Evolutionary conservation across 1,140 invertebrate genomes (phyloP).

Genomic region (Helicoverpa armigera): DNA sequence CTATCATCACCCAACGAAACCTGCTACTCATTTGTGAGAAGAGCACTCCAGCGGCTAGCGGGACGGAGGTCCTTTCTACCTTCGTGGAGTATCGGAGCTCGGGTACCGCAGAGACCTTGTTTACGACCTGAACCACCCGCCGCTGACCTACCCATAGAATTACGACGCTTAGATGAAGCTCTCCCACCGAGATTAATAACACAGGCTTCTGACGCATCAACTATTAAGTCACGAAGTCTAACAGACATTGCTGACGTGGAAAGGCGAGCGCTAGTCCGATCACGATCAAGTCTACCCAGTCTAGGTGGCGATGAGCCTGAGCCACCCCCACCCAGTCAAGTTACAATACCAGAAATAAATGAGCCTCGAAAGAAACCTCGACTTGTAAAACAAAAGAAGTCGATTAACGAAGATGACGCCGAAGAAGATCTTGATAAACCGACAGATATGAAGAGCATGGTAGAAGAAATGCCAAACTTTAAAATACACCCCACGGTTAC

Average conservation of each 20-base stretch:
- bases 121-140: slow-evolving; percentile 85
- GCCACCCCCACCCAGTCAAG: slow-evolving; percentile 62
- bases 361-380: slow-evolving; percentile 87
- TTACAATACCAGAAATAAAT: slow-evolving; percentile 62
- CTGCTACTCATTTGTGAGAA: slow-evolving; percentile 96
- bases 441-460: slow-evolving; percentile 89
- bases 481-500: slow-evolving; percentile 83
- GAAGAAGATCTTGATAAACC: slow-evolving; percentile 89
- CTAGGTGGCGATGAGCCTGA: slow-evolving; percentile 84
- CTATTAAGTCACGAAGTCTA: slow-evolving; percentile 92
- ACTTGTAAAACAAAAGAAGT: slow-evolving; percentile 93
- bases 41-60: slow-evolving; percentile 95
- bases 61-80: slow-evolving; percentile 94
- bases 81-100: slow-evolving; percentile 90
- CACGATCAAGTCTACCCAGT: slow-evolving; percentile 91
- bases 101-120: slow-evolving; percentile 84
- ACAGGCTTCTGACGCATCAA: slow-evolving; percentile 86
- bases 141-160: slow-evolving; percentile 94
- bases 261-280: slow-evolving; percentile 90
- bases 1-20: slow-evolving; percentile 97
- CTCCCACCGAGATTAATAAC: slow-evolving; percentile 80
- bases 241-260: slow-evolving; percentile 92
- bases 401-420: slow-evolving; percentile 90
- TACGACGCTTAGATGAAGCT: slow-evolving; percentile 94
- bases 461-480: slow-evolving; percentile 88